Conservation (phyloP, 2,888 invertebrate species). For the Xestia xanthographa region DNA sequence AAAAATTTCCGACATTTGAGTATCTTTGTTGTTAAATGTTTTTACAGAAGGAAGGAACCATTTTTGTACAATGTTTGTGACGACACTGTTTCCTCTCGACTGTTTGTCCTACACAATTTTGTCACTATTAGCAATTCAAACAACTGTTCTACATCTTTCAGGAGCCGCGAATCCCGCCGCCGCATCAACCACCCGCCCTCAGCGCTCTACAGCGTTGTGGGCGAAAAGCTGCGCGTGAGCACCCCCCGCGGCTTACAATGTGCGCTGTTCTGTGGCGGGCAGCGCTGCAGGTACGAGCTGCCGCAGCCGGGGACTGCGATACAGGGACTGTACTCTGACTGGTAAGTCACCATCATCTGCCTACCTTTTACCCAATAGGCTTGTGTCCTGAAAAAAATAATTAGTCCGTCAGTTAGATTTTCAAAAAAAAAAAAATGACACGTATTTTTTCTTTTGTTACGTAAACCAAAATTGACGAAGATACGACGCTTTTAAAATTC, state of each 20-base stretch:
- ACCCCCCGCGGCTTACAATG: slow-evolving; percentile 94
- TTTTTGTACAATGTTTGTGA: no score
- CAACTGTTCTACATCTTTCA: slow-evolving; percentile 54
- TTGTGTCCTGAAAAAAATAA: no score
- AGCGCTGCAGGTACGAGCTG: slow-evolving; percentile 95
- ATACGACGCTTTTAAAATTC: no score
- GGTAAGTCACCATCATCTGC: slow-evolving; percentile 89
- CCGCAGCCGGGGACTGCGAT: slow-evolving; percentile 92
- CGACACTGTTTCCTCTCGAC: neutral
- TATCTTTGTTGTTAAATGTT: neutral
- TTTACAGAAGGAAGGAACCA: no score
- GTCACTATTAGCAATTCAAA: neutral
- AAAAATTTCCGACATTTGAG: neutral
- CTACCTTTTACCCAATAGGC: neutral
- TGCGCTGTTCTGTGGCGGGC: slow-evolving; percentile 96
- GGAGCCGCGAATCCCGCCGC: slow-evolving; percentile 83
- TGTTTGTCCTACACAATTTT: neutral
- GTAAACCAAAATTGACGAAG: no score
- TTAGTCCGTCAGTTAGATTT: no score
- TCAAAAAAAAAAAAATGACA: no score
- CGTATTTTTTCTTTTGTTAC: no score
- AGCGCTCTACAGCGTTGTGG: slow-evolving; percentile 83
- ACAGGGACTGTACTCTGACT: slow-evolving; percentile 95
- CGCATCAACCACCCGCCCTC: slow-evolving; percentile 85
- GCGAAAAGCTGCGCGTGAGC: slow-evolving; percentile 90